Evolutionary conservation across 2,113 vertebrate genomes (phyloP).

Genomic region (Xyrauchen texanus): DNA sequence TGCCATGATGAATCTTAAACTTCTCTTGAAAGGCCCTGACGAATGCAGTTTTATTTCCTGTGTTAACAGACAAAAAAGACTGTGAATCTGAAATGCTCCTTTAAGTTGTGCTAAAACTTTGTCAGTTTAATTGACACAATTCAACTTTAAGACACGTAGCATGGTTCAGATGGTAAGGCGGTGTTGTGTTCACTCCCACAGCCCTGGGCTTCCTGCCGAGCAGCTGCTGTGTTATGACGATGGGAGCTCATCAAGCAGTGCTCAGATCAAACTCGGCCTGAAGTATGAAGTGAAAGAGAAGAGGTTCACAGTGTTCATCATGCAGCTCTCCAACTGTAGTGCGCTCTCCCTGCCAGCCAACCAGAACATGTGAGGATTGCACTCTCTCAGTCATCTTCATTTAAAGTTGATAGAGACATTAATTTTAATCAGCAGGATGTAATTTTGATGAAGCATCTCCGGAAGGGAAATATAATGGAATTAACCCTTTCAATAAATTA

Average conservation of each 20-base stretch:
- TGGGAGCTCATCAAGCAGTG: slow-evolving; percentile 70
- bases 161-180: slow-evolving; percentile 2
- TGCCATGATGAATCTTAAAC: too few relatives aligned
- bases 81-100: too few relatives aligned
- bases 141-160: too few relatives aligned
- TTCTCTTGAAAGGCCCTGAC: too few relatives aligned
- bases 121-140: too few relatives aligned
- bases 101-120: too few relatives aligned
- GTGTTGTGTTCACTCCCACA: slow-evolving; percentile 32
- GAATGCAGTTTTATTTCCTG: too few relatives aligned
- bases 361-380: slow-evolving; percentile 82
- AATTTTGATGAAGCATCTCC: slow-evolving; percentile 5
- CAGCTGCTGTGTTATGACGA: slow-evolving; percentile 78
- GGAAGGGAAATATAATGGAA: background rate
- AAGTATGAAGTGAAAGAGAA: slow-evolving; percentile 89
- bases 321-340: slow-evolving; percentile 84
- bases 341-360: slow-evolving; percentile 80
- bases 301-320: slow-evolving; percentile 85
- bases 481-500: background rate
- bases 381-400: slow-evolving; percentile 17
- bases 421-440: slow-evolving; percentile 10
- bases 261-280: slow-evolving; percentile 88
- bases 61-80: too few relatives aligned
- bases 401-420: slow-evolving; percentile 24
- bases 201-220: slow-evolving; percentile 65